Conservation (phyloP, 1,140 invertebrate species). For the Penaeus indicus region DNA sequence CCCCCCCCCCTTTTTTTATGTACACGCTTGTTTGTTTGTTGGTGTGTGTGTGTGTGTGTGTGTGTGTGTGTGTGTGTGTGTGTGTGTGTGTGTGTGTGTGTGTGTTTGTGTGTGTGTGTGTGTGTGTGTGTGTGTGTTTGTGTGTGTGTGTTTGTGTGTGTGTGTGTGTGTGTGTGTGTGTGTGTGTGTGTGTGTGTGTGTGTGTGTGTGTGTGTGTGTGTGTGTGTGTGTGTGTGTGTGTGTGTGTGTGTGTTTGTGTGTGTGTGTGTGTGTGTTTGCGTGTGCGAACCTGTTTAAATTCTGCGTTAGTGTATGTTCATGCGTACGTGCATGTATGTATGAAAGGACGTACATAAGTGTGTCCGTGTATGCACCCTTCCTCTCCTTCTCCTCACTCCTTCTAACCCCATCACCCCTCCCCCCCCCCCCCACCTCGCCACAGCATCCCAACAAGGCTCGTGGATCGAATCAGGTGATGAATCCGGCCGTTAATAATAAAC, state of each 20-base stretch:
- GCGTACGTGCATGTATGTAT: not conserved
- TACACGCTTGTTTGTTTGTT: conserved; percentile 4
- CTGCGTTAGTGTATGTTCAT: not conserved
- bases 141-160: too few species aligned
- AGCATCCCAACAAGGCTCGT: conserved; percentile 40
- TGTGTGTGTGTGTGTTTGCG: too few species aligned
- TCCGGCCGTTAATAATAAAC: conserved; percentile 55
- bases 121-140: too few species aligned
- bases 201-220: not conserved
- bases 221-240: too few species aligned
- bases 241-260: too few species aligned
- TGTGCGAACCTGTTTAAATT: too few species aligned
- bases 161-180: not conserved
- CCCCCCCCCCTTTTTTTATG: conserved; percentile 1
- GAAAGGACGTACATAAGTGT: not conserved
- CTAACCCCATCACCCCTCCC: not conserved
- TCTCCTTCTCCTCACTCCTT: not conserved
- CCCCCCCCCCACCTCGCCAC: not conserved
- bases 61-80: not conserved
- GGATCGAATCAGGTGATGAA: conserved; percentile 44
- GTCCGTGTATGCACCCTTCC: not conserved
- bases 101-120: not conserved
- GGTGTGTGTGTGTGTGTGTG: not conserved
- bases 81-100: not conserved
- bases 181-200: not conserved